Conservation (phyloP, 2,113 vertebrate genomes). For the Galeopterus variegatus region DNA sequence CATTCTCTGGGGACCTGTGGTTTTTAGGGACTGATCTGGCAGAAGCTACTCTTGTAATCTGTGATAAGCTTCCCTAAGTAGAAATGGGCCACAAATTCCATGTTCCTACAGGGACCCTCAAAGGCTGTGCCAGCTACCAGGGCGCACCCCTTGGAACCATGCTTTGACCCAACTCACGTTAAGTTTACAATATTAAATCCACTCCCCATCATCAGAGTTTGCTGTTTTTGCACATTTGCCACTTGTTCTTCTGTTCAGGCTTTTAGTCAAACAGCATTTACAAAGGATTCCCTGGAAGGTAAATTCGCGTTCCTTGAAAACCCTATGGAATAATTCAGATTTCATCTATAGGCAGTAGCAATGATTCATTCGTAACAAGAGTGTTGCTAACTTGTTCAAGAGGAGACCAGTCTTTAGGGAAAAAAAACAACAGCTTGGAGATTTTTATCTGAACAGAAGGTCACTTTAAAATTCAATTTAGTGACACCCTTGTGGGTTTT, state of each 20-base stretch:
- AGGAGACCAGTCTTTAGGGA: conserved; percentile 59
- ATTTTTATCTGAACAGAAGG: conserved; percentile 81
- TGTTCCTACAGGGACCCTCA: too few species aligned
- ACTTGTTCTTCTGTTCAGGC: background rate
- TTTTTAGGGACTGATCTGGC: background rate
- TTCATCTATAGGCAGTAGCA: conserved; percentile 35
- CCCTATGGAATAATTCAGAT: conserved; percentile 19
- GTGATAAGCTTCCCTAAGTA: background rate
- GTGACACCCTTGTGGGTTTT: conserved; percentile 83
- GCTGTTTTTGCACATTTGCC: background rate
- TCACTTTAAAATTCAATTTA: conserved; percentile 84
- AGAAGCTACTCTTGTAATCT: background rate
- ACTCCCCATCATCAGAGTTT: background rate
- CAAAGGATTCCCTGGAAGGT: background rate
- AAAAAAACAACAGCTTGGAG: conserved; percentile 58
- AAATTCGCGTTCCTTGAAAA: background rate
- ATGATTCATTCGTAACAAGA: conserved; percentile 58
- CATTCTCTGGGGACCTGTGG: background rate
- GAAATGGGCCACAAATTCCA: background rate
- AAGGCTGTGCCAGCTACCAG: background rate
- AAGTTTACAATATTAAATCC: background rate
- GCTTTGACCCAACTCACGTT: background rate
- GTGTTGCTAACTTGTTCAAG: conserved; percentile 65
- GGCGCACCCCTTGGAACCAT: background rate
- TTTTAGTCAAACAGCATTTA: background rate